These are phyloP conservation scores for Drosophila oshimai DNA, from an alignment of 1,140 invertebrate species.

Conservation along the genomic window DNA sequence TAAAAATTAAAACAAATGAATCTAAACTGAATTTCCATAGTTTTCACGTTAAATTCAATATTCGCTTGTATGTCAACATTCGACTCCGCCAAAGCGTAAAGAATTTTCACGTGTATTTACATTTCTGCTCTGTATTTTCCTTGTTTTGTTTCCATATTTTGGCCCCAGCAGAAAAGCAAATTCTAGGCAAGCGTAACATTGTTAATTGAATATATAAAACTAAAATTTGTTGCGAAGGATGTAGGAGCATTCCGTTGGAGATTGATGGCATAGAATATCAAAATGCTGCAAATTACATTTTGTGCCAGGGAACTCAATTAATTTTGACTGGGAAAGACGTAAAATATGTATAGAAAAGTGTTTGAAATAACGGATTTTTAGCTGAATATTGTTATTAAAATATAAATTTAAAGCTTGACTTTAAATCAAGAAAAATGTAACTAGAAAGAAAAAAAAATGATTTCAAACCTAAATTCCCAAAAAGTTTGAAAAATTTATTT, in stretches of 20 bases:
- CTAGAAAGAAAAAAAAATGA: too few relatives aligned
- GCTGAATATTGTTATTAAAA: too few relatives aligned
- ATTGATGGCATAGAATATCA: constrained; percentile 2
- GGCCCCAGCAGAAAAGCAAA: constrained; percentile 12
- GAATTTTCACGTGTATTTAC: constrained; percentile 34
- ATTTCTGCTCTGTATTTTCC: constrained; percentile 3
- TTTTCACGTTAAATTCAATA: constrained; percentile 1
- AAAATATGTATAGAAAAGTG: too few relatives aligned
- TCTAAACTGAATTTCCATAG: background rate
- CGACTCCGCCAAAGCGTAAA: background rate
- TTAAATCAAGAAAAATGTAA: too few relatives aligned
- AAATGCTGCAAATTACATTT: background rate
- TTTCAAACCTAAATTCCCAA: too few relatives aligned
- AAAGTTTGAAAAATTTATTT: too few relatives aligned
- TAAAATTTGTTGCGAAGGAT: constrained; percentile 10
- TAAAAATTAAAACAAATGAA: constrained; percentile 17
- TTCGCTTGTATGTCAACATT: constrained; percentile 16
- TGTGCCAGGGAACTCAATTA: background rate
- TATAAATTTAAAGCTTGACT: too few relatives aligned
- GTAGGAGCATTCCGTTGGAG: background rate
- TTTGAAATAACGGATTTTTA: too few relatives aligned
- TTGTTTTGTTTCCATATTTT: constrained; percentile 27
- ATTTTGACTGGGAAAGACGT: background rate
- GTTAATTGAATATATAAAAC: constrained; percentile 41
- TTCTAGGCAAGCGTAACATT: background rate